phyloP scores from a whole-genome alignment of 23 tunicate species.

The Trididemnum clinides region DNA sequence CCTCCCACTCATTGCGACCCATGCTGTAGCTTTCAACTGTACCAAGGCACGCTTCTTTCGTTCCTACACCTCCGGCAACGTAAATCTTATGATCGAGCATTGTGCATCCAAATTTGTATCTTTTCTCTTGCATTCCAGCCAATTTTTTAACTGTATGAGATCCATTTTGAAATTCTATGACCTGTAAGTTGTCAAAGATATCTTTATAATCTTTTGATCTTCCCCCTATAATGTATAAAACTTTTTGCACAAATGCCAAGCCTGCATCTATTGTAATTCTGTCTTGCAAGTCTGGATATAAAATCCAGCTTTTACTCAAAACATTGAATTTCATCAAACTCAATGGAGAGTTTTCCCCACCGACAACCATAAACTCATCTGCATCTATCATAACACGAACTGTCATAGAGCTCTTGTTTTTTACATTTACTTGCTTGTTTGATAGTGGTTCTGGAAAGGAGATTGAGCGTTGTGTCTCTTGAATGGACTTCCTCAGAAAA shows the following conservation, averaged over 20 bases:
- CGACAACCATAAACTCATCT: constrained; percentile 14
- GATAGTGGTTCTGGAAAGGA: neutral
- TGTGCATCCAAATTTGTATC: constrained; percentile 23
- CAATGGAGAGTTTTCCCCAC: neutral
- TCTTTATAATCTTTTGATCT: neutral
- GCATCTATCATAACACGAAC: neutral
- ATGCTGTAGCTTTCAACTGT: constrained; percentile 25
- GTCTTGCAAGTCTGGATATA: neutral
- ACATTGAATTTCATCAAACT: neutral
- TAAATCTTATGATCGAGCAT: neutral
- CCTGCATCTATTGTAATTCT: neutral
- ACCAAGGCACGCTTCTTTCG: neutral
- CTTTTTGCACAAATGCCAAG: constrained; percentile 1
- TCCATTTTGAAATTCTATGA: neutral
- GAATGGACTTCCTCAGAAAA: neutral
- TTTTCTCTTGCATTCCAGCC: neutral
- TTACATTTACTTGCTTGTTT: too few species aligned
- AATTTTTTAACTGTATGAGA: neutral
- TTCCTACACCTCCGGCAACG: neutral
- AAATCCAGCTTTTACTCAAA: neutral
- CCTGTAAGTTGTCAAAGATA: neutral
- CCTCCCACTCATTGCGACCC: constrained; percentile 7
- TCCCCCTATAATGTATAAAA: neutral
- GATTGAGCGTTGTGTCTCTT: neutral
- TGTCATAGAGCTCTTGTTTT: neutral